These are phyloP conservation scores for Beris morrisii DNA, from an alignment of 2,888 invertebrate species.

Conservation along the genomic window DNA sequence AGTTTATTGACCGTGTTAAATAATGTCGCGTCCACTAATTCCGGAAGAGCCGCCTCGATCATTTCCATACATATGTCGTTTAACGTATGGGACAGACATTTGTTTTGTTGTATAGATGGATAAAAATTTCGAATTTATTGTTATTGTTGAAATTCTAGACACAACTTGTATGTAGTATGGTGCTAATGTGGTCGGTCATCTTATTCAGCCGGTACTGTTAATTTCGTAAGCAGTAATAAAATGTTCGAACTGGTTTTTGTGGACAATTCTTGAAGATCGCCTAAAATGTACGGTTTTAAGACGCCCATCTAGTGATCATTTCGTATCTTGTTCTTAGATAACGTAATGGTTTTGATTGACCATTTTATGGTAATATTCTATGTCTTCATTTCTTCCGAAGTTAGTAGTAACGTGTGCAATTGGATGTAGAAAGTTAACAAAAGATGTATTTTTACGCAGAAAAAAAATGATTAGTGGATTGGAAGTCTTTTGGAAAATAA, in stretches of 20 bases:
- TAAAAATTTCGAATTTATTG: conserved; percentile 38
- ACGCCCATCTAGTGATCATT: conserved; percentile 27
- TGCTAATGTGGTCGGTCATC: conserved; percentile 27
- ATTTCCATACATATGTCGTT: not conserved
- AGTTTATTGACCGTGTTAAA: conserved; percentile 34
- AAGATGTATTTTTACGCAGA: no score
- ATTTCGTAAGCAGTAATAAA: conserved; percentile 31
- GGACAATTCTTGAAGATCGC: conserved; percentile 19
- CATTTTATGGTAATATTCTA: conserved; percentile 37
- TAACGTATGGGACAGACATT: conserved; percentile 16
- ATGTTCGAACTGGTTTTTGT: conserved; percentile 7
- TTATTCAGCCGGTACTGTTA: conserved; percentile 34
- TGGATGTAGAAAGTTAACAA: no score
- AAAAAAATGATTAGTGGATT: no score
- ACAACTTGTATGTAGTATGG: conserved; percentile 23
- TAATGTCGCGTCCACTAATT: conserved; percentile 29
- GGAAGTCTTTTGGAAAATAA: no score
- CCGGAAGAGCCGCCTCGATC: conserved; percentile 1
- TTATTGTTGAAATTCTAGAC: conserved; percentile 35
- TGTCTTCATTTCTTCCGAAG: conserved; percentile 34
- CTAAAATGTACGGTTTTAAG: conserved; percentile 28
- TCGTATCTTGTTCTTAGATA: conserved; percentile 37
- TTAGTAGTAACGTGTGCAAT: conserved; percentile 17
- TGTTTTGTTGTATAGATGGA: conserved; percentile 11
- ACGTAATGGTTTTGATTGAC: conserved; percentile 38